Base-by-base conservation (phyloP, 2,797 vertebrate species). In the Phalanger gymnotis region DNA sequence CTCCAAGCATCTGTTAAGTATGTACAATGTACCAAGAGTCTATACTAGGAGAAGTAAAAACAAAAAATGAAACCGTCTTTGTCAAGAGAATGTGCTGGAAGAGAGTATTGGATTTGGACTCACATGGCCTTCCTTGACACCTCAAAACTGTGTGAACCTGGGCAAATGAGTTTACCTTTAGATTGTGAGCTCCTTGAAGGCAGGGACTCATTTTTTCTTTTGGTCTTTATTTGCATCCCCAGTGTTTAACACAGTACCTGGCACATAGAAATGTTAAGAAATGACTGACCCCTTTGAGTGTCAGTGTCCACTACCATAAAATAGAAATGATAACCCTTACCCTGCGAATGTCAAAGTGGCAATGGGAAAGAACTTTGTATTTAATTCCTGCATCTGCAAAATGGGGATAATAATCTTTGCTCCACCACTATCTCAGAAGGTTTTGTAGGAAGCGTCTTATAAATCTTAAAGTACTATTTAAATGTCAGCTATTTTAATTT, bases 401-500 rank as follows among this genome's bases (percentile, higher is more conserved):
- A 81, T 81, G 66, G 66, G 66, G 19, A 81, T 81, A 81, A 81
- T 81, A 25, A 47, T 81, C n/a, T 22, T 81, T 81, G 66, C 66
- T 81, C 66, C 25, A 47, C n/a, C 19, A 40, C n/a, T 81, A 47
- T 47, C 66, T 81, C 66, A 81, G n/a, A 81, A 81, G 66, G 66
- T 40, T 81, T 81, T 81, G 66, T 47, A 40, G 66, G n/a, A 81
- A 81, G n/a, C 66, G 22, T 47, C 66, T 81, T 40, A 81, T 10
- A 81, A 81, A 81, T 47, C 66, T 81, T 81, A 81, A 81, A 81
- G 66, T 19, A 81, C 66, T 81, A 81, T 81, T 81, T 81, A 81
- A 81, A 81, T 81, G 66, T 81, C 66, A 81, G 66, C 66, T 81
- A 81, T 81, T 81, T 81, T 81, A 81, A 81, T 81, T 81, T 47